phyloP scores from a whole-genome alignment of 1,140 invertebrate species.

The Drosophila sucinea region DNA sequence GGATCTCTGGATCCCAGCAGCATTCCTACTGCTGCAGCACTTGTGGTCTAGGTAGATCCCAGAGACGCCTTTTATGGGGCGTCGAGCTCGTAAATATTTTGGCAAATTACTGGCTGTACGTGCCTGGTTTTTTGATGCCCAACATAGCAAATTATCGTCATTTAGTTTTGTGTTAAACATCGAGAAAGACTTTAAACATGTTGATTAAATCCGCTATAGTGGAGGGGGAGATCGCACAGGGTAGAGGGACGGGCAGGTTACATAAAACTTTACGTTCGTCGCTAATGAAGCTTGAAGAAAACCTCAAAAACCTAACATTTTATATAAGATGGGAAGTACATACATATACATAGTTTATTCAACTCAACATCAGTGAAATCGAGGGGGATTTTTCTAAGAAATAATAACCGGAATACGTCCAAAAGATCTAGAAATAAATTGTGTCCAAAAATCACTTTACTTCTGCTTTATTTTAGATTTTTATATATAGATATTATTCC shows the following conservation, averaged over 20 bases:
- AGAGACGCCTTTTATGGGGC: slow-evolving; percentile 52
- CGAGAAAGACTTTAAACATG: slow-evolving; percentile 53
- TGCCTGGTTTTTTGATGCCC: slow-evolving; percentile 51
- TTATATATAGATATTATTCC: not conserved
- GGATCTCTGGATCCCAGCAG: slow-evolving; percentile 3
- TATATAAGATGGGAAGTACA: slow-evolving; percentile 6
- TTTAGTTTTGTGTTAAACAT: slow-evolving; percentile 49
- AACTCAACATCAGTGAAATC: not conserved
- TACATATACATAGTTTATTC: slow-evolving; percentile 5
- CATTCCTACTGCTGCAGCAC: not conserved
- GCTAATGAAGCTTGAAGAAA: slow-evolving; percentile 56
- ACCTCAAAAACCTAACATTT: slow-evolving; percentile 36
- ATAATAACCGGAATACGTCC: not conserved
- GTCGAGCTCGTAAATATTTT: slow-evolving; percentile 78
- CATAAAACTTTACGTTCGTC: slow-evolving; percentile 35
- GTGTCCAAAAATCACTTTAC: no score
- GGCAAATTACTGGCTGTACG: slow-evolving; percentile 69
- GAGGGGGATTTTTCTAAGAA: not conserved
- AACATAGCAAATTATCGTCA: slow-evolving; percentile 40
- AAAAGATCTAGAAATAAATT: no score
- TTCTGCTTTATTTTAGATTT: not conserved
- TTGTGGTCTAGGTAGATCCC: slow-evolving; percentile 30
- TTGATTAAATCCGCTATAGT: slow-evolving; percentile 52
- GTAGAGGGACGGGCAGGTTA: slow-evolving; percentile 25
- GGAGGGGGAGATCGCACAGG: slow-evolving; percentile 11